A percentile compares a stretch with the other conserved stretches of the same genome.
phyloP scores from a whole-genome alignment of 2,113 vertebrate genomes.

The Chionis minor region DNA sequence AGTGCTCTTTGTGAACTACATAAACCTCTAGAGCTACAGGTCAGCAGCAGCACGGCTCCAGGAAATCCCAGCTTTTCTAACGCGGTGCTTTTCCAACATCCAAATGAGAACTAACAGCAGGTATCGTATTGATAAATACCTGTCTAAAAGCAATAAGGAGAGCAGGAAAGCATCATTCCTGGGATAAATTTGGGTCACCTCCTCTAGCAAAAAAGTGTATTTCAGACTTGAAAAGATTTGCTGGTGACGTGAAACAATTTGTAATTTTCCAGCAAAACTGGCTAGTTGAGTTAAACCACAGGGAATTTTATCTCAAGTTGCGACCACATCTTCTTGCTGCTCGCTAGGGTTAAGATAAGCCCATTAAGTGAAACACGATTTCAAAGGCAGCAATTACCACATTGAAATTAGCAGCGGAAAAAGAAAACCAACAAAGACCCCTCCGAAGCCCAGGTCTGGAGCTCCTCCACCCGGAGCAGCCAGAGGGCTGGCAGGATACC shows the following conservation, averaged over 20 bases:
- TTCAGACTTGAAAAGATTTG: not conserved
- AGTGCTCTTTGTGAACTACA: not conserved
- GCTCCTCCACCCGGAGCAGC: too few relatives aligned
- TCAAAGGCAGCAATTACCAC: not conserved
- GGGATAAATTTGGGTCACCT: not conserved
- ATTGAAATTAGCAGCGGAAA: not conserved
- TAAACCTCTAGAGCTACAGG: not conserved
- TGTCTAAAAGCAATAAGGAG: not conserved
- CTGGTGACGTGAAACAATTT: not conserved
- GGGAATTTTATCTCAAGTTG: not conserved
- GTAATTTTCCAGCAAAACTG: not conserved
- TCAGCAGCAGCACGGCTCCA: not conserved
- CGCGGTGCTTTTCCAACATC: not conserved
- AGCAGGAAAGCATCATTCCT: not conserved
- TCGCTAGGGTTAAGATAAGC: not conserved
- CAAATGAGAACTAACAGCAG: not conserved
- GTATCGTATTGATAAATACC: not conserved
- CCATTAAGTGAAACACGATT: not conserved
- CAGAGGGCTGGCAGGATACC: too few relatives aligned
- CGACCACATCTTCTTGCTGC: not conserved
- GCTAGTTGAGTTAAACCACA: not conserved
- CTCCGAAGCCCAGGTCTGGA: not conserved
- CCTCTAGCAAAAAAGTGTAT: not conserved
- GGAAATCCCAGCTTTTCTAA: not conserved
- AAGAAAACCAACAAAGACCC: too few relatives aligned